Conservation (phyloP, 2,888 invertebrate species). For the Scelioninae gen. 1 region DNA sequence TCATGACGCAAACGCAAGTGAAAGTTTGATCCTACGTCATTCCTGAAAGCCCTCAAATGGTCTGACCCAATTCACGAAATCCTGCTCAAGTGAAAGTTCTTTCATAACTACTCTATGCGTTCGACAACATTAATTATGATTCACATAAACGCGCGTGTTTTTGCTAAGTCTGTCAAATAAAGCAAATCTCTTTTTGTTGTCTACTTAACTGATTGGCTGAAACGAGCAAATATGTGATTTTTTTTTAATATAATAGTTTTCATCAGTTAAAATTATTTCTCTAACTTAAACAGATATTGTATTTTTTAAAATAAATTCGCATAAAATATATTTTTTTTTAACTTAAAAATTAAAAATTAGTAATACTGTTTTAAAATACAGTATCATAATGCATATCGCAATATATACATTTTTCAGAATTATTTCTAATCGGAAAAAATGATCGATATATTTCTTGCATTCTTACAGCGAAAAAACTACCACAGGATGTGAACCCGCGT, state of each 20-base stretch:
- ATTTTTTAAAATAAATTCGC: too few relatives aligned
- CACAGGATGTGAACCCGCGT: slow-evolving; percentile 92
- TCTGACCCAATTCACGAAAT: slow-evolving; percentile 67
- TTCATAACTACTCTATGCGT: slow-evolving; percentile 57
- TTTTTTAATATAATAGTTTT: too few relatives aligned
- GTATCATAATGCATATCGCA: too few relatives aligned
- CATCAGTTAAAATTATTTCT: too few relatives aligned
- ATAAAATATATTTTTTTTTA: too few relatives aligned
- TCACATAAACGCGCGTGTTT: slow-evolving; percentile 21
- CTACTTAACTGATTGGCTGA: too few relatives aligned
- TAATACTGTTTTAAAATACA: too few relatives aligned
- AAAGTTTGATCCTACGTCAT: slow-evolving; percentile 69
- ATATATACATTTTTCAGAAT: too few relatives aligned
- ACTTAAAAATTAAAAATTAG: too few relatives aligned
- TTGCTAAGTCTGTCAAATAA: background rate
- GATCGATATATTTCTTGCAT: background rate
- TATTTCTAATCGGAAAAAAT: too few relatives aligned
- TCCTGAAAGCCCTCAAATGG: slow-evolving; percentile 59
- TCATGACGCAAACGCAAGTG: slow-evolving; percentile 53
- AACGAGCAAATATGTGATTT: too few relatives aligned
- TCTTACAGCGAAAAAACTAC: slow-evolving; percentile 91
- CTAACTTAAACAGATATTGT: too few relatives aligned
- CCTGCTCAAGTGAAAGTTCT: slow-evolving; percentile 70
- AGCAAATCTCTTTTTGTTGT: background rate
- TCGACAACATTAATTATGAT: slow-evolving; percentile 43